These are phyloP conservation scores for Pogonus chalceus DNA, from an alignment of 1,140 invertebrate genomes.

Conservation along the genomic window DNA sequence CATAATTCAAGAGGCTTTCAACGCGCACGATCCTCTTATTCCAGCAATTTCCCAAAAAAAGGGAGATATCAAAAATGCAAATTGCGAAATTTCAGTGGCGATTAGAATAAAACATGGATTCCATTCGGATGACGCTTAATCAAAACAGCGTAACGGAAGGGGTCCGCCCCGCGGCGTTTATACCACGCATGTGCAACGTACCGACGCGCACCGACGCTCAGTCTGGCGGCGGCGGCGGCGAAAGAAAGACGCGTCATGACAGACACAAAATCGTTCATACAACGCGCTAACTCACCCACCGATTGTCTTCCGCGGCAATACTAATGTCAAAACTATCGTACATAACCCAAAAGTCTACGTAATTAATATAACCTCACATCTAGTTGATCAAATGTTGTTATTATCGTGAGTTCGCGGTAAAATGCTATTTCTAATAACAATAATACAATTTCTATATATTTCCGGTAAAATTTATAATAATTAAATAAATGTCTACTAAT, in stretches of 20 bases:
- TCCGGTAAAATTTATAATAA: no score
- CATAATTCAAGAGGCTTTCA: background rate
- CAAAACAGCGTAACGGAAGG: background rate
- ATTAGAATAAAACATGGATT: slow-evolving; percentile 6
- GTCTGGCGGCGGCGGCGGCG: background rate
- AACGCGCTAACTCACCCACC: no score
- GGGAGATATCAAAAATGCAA: background rate
- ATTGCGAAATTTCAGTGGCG: background rate
- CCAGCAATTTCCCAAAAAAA: background rate
- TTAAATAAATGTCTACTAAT: no score
- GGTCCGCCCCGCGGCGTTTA: background rate
- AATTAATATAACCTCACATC: no score
- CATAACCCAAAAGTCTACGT: no score
- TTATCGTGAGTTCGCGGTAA: no score
- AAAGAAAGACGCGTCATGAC: background rate
- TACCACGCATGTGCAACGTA: background rate
- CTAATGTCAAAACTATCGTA: no score
- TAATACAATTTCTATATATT: no score
- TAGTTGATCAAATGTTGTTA: no score
- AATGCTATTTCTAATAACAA: no score
- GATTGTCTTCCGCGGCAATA: no score
- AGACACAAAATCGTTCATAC: no score
- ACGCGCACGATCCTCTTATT: background rate
- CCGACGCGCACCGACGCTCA: background rate
- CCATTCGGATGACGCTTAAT: slow-evolving; percentile 2